Evolutionary conservation across 1,140 invertebrate species (phyloP), one percentile per base, ranked within the genome.

Genomic region (Macrobrachium nipponense): DNA sequence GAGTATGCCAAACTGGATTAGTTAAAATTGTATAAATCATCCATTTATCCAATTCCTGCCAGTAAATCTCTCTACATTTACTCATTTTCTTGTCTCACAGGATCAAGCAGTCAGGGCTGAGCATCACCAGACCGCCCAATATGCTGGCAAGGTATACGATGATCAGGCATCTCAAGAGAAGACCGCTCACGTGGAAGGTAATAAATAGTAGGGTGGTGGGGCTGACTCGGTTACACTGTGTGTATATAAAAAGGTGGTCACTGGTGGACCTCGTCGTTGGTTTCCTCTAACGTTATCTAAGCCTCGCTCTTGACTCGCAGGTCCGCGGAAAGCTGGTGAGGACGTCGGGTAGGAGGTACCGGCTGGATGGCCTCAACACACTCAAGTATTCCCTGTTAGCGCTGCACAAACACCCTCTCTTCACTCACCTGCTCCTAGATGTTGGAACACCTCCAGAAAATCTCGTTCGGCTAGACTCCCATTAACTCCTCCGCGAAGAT

Each of bases 311-410:
- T 36, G 27, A 36, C 27, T 36, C 17, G 5, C 77, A 86, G 84
- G 84, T 86, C 0, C 84, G 84, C 0, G 84, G 84, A 17, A 89
- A 92, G 88, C 90, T 93, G 44, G 89, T 93, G 76, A 89, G 91
- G 75, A 92, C 92, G 12, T 92, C 91, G 5, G 90, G 90, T 61
- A 90, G 91, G 61, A 89, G 93, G 10, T 93, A 91, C 87, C 89
- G 91, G 59, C 90, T 92, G 78, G 93, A 93, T 88, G 93, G 93
- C 4, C 90, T 93, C 51, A 93, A 93, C 87, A 92, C 92, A 61
- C 90, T 92, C 6, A 89, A 90, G 59, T 93, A 92, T 88, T 89
- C 89, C 43, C 82, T 93, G 15, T 68, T 92, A n/a, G 89, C 89
- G 43, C 89, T 90, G 14, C 88, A 89, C 61, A 78, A 90, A 20